Evolutionary conservation across 2,797 vertebrate species (phyloP).

Genomic region (Labroides dimidiatus): DNA sequence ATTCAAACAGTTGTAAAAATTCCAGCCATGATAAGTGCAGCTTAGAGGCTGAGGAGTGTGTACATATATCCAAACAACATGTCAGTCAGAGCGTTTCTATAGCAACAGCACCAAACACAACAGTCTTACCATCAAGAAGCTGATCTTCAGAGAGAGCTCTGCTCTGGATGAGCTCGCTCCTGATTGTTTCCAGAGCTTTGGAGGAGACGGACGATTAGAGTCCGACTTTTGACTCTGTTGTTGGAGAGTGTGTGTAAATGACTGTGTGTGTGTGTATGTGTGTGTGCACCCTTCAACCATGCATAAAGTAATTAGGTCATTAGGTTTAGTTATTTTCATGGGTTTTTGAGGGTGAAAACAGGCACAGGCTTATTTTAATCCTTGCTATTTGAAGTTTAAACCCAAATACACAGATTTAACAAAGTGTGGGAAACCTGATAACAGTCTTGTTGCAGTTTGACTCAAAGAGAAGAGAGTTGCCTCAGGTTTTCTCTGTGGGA

Average conservation of each 20-base stretch:
- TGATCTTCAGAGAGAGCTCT: slow-evolving; percentile 18
- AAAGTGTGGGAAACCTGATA: slow-evolving; percentile 1
- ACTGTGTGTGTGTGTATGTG: neutral
- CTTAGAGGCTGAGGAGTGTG: neutral
- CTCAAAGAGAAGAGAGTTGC: neutral
- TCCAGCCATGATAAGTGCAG: slow-evolving; percentile 5
- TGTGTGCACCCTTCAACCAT: slow-evolving; percentile 19
- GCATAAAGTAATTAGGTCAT: slow-evolving; percentile 50
- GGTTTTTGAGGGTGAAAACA: slow-evolving; percentile 37
- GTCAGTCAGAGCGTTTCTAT: slow-evolving; percentile 19
- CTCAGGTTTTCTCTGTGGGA: neutral
- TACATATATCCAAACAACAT: neutral
- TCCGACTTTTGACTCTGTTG: slow-evolving; percentile 28
- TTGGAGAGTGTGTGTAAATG: slow-evolving; percentile 5
- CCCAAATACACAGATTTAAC: slow-evolving; percentile 10
- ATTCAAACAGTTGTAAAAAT: slow-evolving; percentile 17
- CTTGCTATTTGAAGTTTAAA: slow-evolving; percentile 14
- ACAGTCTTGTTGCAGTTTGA: neutral
- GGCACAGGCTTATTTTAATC: neutral
- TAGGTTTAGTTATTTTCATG: slow-evolving; percentile 33
- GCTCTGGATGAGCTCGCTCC: slow-evolving; percentile 24
- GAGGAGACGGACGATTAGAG: slow-evolving; percentile 37
- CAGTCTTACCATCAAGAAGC: slow-evolving; percentile 2
- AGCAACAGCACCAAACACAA: slow-evolving; percentile 40
- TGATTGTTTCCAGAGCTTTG: slow-evolving; percentile 42